Percentiles rank a stretch among this genome's conserved stretches.
Conservation (phyloP, 2,113 vertebrate genomes). For the Antigone vipio region DNA sequence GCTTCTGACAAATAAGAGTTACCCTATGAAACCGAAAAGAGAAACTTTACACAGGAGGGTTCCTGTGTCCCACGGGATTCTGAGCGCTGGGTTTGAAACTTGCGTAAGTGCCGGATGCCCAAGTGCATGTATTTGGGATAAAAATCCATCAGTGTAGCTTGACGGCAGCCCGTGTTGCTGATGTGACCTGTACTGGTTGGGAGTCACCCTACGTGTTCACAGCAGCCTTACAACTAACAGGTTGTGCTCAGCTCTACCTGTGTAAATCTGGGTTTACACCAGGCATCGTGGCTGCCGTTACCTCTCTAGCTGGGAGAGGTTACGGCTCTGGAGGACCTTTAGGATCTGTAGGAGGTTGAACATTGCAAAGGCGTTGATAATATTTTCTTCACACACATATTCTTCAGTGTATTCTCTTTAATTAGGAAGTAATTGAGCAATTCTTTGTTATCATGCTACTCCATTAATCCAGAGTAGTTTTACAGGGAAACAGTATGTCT, state of each 20-base stretch:
- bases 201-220: not conserved
- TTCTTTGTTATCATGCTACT: not conserved
- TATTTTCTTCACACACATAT: not conserved
- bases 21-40: not conserved
- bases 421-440: conserved; percentile 8
- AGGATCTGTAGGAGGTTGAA: not conserved
- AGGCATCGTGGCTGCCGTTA: not conserved
- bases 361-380: not conserved
- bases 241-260: not conserved
- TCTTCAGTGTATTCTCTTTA: not conserved
- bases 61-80: accelerated
- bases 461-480: conserved; percentile 7
- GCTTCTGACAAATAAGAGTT: not conserved
- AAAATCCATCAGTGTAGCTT: not conserved
- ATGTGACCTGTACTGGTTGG: not conserved
- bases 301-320: not conserved
- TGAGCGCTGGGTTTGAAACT: not conserved
- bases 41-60: not conserved
- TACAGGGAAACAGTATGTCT: not conserved
- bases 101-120: not conserved
- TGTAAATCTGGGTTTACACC: not conserved
- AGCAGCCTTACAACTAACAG: not conserved
- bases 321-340: not conserved
- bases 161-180: not conserved
- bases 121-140: not conserved